Percentiles rank a stretch among this genome's conserved stretches.
Evolutionary conservation across 2,113 vertebrate species (phyloP).

Genomic region (Tragelaphus scriptus): DNA sequence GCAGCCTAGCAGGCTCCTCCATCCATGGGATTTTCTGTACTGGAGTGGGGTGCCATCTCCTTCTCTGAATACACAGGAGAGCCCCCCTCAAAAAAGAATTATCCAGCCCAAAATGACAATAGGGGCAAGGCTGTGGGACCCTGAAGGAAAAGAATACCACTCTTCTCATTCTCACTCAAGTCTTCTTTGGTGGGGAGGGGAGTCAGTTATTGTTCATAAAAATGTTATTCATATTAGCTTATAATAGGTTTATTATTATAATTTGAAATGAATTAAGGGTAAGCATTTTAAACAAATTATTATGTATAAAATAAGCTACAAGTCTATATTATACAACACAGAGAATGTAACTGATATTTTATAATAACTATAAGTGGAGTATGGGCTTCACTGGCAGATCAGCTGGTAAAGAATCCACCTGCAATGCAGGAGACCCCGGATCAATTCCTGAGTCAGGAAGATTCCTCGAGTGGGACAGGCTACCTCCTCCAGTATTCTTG

Average conservation of each 20-base stretch:
- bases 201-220: constrained; percentile 3
- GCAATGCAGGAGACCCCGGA: rapidly evolving
- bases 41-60: no score
- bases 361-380: background rate
- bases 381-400: background rate
- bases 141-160: background rate
- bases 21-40: no score
- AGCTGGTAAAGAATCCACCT: background rate
- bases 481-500: background rate
- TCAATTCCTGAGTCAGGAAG: background rate
- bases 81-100: background rate
- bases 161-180: background rate
- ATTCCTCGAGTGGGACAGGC: background rate
- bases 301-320: background rate
- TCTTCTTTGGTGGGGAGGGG: background rate
- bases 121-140: background rate
- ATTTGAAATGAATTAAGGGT: background rate
- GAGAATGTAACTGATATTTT: background rate
- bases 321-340: background rate
- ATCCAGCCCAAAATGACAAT: background rate
- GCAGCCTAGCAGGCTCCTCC: no score
- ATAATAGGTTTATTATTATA: background rate
- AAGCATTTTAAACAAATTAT: background rate
- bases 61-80: no score
- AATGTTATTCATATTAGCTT: constrained; percentile 12